phyloP scores from a whole-genome alignment of 1,140 invertebrate species.

The Anastatus disparis region DNA sequence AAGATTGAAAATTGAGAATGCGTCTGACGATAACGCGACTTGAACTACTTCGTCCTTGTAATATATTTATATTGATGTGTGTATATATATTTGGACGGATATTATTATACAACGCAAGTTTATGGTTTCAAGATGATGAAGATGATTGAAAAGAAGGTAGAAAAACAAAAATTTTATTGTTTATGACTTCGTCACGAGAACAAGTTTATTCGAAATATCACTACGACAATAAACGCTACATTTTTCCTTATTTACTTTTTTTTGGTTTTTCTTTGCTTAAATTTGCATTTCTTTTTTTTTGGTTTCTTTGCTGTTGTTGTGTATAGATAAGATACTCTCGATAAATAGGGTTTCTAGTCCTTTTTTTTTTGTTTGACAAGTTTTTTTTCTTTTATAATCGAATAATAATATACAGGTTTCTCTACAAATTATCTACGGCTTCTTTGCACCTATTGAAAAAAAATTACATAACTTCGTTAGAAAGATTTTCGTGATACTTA shows the following conservation, averaged over 20 bases:
- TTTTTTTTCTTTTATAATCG: no score
- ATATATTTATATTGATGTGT: background rate
- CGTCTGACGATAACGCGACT: background rate
- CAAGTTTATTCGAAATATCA: slow-evolving; percentile 64
- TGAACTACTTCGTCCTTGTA: slow-evolving; percentile 4
- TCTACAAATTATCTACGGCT: background rate
- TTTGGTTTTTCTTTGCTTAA: no score
- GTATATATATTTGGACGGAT: background rate
- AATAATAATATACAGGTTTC: slow-evolving; percentile 6
- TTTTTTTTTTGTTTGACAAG: no score
- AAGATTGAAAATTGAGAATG: background rate
- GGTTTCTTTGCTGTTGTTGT: no score
- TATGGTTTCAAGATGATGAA: no score
- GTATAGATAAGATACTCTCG: slow-evolving; percentile 17
- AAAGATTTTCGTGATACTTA: no score
- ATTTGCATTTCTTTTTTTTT: no score
- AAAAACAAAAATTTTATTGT: no score
- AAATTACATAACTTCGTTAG: no score
- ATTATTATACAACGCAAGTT: no score
- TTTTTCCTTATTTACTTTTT: slow-evolving; percentile 31
- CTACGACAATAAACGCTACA: slow-evolving; percentile 59
- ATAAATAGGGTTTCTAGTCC: slow-evolving; percentile 22
- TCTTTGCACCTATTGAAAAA: no score
- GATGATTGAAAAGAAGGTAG: no score
- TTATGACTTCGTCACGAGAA: slow-evolving; percentile 61